Conservation (phyloP, 2,888 invertebrate species). For the Erebia ligea region DNA sequence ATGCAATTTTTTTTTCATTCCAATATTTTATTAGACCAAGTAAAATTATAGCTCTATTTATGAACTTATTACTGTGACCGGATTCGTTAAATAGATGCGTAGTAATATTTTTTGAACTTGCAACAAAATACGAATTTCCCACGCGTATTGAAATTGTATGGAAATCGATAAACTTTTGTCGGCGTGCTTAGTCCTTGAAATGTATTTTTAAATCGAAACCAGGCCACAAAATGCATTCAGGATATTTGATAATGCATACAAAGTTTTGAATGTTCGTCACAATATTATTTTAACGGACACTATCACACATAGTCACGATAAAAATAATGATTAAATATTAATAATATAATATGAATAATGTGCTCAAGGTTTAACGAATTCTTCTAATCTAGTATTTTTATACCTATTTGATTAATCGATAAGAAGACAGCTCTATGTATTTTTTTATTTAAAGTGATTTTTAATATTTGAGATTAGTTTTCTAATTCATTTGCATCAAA, state of each 20-base stretch:
- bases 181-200: conserved; percentile 33
- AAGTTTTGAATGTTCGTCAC: not conserved
- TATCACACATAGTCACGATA: not conserved
- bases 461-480: no score
- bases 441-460: no score
- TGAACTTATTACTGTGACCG: not conserved
- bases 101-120: not conserved
- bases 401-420: no score
- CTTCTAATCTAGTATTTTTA: no score
- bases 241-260: conserved; percentile 43
- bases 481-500: no score
- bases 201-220: conserved; percentile 50
- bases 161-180: conserved; percentile 32
- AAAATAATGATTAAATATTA: not conserved
- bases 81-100: not conserved
- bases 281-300: not conserved
- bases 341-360: no score
- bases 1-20: not conserved
- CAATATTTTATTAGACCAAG: not conserved
- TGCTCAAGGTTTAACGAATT: no score
- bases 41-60: not conserved
- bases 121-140: conserved; percentile 8
- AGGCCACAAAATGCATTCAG: conserved; percentile 53
- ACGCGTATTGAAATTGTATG: conserved; percentile 14
- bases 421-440: no score